Base-by-base conservation (phyloP, 2,888 invertebrate genomes). In the Dynastes maya region DNA sequence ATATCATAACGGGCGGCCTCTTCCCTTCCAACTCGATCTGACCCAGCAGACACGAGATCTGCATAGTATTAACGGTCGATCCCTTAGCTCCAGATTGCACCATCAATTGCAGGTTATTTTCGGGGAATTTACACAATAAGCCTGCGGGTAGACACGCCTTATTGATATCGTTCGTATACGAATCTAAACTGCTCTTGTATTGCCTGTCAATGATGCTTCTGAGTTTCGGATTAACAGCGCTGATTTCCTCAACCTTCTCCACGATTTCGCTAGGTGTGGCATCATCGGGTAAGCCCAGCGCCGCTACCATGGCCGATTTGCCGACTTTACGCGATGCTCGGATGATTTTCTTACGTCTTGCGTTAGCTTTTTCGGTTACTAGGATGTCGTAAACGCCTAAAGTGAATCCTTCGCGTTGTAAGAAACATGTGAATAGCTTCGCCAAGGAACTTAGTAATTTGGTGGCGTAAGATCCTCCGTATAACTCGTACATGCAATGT, bases 1-100 rank as follows among this genome's bases (percentile, higher is more conserved):
- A 97, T 82, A 98, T 94, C 95, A 98, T 98, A 58, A 97, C 87
- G 0, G 98, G 98, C 6, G 99, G 99, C 75, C 99, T 91, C 88
- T 97, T 96, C 49, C 99, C 99, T 91, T 99, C 99, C 88, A 99
- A 91, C 88, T 99, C 99, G 84, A 99, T 99, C 90, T 99, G 99
- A 0, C 99, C 99, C 11, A 99, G 91, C 51, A 98, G 90, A 88
- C 98, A 98, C 0, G 99, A 99, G 85, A 99, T 99, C 90, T 99
- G 98, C 96, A 98, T 97, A 84, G 97, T 96, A 87, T 99, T 99
- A 0, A 98, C 99, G 76, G 96, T 95, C 0, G 98, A 97, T n/a
- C 98, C 99, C 89, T 99, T 99, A 0, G 99, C 99, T 80, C 99
- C 99, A 22, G 99, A 98, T 85, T 97, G 94, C 0, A 99, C 98